Conservation (phyloP, 2,888 invertebrate species). For the Liodrosophila aerea region DNA sequence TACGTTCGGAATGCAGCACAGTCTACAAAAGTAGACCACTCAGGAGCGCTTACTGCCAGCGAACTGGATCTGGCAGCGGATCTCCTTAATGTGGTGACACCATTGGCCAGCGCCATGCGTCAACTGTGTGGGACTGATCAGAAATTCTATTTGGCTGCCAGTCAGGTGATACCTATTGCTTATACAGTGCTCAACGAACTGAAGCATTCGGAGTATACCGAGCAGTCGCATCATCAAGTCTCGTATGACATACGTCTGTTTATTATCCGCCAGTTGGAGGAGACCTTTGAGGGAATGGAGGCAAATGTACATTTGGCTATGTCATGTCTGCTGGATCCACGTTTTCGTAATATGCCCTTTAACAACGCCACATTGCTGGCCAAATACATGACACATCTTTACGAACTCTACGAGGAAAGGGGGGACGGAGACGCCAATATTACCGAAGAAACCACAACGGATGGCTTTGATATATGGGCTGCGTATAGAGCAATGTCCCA, state of each 20-base stretch:
- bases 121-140: slow-evolving; percentile 28
- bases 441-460: slow-evolving; percentile 4
- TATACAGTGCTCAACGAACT: slow-evolving; percentile 46
- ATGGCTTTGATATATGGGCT: slow-evolving; percentile 47
- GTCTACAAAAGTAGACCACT: too few species aligned
- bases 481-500: slow-evolving; percentile 41
- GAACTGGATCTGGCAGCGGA: slow-evolving; percentile 38
- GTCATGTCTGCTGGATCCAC: slow-evolving; percentile 49
- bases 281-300: slow-evolving; percentile 40
- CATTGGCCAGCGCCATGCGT: slow-evolving; percentile 41
- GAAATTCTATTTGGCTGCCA: slow-evolving; percentile 35
- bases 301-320: slow-evolving; percentile 40
- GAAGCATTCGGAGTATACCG: slow-evolving; percentile 24
- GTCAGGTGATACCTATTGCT: slow-evolving; percentile 43
- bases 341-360: slow-evolving; percentile 55
- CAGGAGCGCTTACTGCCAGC: slow-evolving; percentile 8
- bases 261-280: slow-evolving; percentile 34
- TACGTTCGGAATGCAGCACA: slow-evolving; percentile 21
- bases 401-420: slow-evolving; percentile 32
- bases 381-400: slow-evolving; percentile 49
- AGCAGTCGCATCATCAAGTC: slow-evolving; percentile 31
- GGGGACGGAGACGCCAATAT: background rate
- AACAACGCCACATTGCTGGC: slow-evolving; percentile 30
- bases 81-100: slow-evolving; percentile 32
- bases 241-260: slow-evolving; percentile 46